Evolutionary conservation across 2,888 invertebrate genomes (phyloP).

Genomic region (Troilus luridus): DNA sequence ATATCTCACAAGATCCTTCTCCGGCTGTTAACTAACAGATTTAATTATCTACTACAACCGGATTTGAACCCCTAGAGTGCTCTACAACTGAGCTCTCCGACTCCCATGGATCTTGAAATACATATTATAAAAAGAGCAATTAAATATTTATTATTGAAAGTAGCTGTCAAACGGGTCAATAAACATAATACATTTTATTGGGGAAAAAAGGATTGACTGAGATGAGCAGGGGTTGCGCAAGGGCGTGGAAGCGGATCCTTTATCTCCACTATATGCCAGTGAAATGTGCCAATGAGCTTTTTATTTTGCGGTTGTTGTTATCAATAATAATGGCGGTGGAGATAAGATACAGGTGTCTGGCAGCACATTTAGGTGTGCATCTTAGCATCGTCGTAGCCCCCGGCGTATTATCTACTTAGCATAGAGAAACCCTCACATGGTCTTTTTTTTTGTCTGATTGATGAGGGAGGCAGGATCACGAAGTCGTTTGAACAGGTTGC

Average conservation of each 20-base stretch:
- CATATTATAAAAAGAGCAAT: neutral
- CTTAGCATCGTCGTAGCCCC: neutral
- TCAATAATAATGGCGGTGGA: conserved; percentile 9
- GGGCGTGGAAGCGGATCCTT: neutral
- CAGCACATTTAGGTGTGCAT: conserved; percentile 16
- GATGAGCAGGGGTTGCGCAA: neutral
- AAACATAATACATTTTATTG: neutral
- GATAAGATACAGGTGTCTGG: conserved; percentile 26
- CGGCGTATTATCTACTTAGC: neutral
- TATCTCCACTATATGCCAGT: neutral
- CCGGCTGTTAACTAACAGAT: no score
- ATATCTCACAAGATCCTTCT: no score
- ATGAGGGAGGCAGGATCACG: conserved; percentile 10
- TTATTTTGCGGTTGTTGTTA: neutral
- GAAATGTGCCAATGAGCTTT: neutral
- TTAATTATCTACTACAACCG: no score
- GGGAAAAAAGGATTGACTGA: neutral
- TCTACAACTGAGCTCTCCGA: no score
- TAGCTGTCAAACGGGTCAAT: neutral
- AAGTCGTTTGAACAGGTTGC: neutral
- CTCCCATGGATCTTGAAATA: no score
- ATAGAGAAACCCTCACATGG: conserved; percentile 8
- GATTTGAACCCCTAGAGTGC: no score
- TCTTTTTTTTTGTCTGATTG: neutral
- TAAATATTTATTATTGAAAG: neutral